A percentile compares a stretch with the other conserved stretches of the same genome.
phyloP scores from a whole-genome alignment of 2,888 invertebrate genomes.

The Cephus pulcher region DNA sequence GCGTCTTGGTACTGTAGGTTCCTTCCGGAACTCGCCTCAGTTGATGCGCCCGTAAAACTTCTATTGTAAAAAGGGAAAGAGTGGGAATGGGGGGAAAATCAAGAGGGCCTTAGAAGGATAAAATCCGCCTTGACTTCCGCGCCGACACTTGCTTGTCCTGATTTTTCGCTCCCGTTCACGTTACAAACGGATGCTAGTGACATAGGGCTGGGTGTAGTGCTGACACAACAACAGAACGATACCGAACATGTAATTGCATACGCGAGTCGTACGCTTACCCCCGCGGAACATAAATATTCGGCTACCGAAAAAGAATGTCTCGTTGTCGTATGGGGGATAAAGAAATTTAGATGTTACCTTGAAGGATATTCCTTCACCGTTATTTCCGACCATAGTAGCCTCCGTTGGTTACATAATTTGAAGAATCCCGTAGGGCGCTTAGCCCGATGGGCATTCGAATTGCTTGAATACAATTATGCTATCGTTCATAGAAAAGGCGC shows the following conservation, averaged over 20 bases:
- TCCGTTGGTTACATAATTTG: slow-evolving; percentile 34
- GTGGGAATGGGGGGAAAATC: too few species aligned
- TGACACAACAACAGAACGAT: not conserved
- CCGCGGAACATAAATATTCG: not conserved
- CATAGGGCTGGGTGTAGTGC: not conserved
- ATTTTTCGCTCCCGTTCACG: not conserved
- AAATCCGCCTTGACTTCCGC: too few species aligned
- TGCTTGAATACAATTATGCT: slow-evolving; percentile 26
- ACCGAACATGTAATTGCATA: not conserved
- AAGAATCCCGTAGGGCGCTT: slow-evolving; percentile 31
- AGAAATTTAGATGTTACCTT: not conserved
- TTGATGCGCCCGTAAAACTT: too few species aligned
- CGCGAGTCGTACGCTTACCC: not conserved
- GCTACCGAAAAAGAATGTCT: not conserved
- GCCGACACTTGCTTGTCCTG: not conserved
- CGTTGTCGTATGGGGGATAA: not conserved
- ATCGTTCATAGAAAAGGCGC: slow-evolving; percentile 20
- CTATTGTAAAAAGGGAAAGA: too few species aligned
- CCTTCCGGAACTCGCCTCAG: too few species aligned
- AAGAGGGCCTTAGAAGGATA: too few species aligned
- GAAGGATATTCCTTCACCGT: slow-evolving; percentile 17
- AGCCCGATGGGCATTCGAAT: slow-evolving; percentile 30
- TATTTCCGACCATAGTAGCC: slow-evolving; percentile 37
- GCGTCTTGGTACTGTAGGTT: too few species aligned
- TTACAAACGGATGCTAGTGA: not conserved